phyloP scores from a whole-genome alignment of 1,140 invertebrate genomes.

The Papilio dardanus region DNA sequence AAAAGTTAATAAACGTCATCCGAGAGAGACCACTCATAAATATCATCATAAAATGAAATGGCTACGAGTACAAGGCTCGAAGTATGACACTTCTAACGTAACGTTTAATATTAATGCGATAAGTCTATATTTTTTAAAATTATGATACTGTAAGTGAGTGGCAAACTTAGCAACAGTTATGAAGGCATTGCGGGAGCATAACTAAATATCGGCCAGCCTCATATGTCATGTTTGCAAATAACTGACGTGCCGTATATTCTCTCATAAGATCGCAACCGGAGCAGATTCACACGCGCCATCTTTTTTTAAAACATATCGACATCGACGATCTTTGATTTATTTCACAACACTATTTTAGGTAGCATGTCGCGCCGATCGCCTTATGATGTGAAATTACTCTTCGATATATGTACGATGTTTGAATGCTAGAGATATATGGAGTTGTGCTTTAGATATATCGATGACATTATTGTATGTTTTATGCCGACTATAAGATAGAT shows the following conservation, averaged over 20 bases:
- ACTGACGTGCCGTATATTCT: slow-evolving; percentile 63
- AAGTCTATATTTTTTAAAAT: not conserved
- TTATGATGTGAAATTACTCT: slow-evolving; percentile 76
- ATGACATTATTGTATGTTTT: slow-evolving; percentile 52
- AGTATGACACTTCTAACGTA: not conserved
- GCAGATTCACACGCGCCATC: slow-evolving; percentile 76
- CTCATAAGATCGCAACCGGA: slow-evolving; percentile 66
- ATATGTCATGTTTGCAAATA: slow-evolving; percentile 56
- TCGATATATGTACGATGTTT: slow-evolving; percentile 64
- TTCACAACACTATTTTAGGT: slow-evolving; percentile 81
- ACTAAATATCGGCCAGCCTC: slow-evolving; percentile 49
- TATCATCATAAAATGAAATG: not conserved
- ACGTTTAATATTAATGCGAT: not conserved
- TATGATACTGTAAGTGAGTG: not conserved
- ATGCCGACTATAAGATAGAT: slow-evolving; percentile 47
- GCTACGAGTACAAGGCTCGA: not conserved
- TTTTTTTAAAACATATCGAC: slow-evolving; percentile 74
- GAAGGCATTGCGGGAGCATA: slow-evolving; percentile 41
- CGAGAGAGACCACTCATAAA: not conserved
- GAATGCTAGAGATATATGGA: slow-evolving; percentile 59
- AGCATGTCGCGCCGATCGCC: slow-evolving; percentile 68
- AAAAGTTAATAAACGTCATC: not conserved
- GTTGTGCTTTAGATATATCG: slow-evolving; percentile 54
- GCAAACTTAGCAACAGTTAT: not conserved
- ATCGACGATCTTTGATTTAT: slow-evolving; percentile 74